Percentiles rank a stretch among this genome's conserved stretches.
These are phyloP conservation scores for Meteorus colon DNA, from an alignment of 2,888 invertebrate species.

Conservation along the genomic window DNA sequence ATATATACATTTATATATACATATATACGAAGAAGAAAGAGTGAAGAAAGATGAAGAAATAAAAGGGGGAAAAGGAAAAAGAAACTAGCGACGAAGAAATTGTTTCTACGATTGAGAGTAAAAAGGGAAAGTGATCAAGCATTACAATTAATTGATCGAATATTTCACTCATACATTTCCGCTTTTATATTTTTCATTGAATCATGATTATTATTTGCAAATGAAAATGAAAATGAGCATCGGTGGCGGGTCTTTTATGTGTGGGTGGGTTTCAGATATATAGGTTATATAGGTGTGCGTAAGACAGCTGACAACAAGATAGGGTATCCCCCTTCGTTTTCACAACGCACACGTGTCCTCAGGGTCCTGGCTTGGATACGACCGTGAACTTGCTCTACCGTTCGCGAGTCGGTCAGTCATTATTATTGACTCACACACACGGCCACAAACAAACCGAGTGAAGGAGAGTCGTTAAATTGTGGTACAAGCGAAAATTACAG, in stretches of 20 bases:
- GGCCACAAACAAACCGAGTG: conserved; percentile 19
- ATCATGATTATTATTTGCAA: conserved; percentile 4
- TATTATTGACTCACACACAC: conserved; percentile 63
- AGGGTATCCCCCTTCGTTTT: conserved; percentile 33
- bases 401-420: conserved; percentile 63
- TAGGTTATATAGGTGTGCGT: conserved; percentile 16
- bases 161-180: neutral
- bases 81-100: neutral
- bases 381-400: conserved; percentile 69
- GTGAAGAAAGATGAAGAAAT: conserved; percentile 12
- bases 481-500: neutral
- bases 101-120: neutral
- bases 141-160: conserved; percentile 1
- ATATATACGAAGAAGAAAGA: conserved; percentile 5
- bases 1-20: neutral
- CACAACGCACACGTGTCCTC: conserved; percentile 54
- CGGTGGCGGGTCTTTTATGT: conserved; percentile 21
- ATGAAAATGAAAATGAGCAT: conserved; percentile 19
- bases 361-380: conserved; percentile 57
- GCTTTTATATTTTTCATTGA: neutral
- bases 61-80: neutral
- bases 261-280: conserved; percentile 10
- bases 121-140: conserved; percentile 25
- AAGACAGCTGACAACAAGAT: conserved; percentile 47
- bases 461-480: conserved; percentile 20